A percentile compares a stretch with the other conserved stretches of the same genome.
These are phyloP conservation scores for Sinocyclocheilus anshuiensis DNA, from an alignment of 2,113 vertebrate species.

Conservation along the genomic window DNA sequence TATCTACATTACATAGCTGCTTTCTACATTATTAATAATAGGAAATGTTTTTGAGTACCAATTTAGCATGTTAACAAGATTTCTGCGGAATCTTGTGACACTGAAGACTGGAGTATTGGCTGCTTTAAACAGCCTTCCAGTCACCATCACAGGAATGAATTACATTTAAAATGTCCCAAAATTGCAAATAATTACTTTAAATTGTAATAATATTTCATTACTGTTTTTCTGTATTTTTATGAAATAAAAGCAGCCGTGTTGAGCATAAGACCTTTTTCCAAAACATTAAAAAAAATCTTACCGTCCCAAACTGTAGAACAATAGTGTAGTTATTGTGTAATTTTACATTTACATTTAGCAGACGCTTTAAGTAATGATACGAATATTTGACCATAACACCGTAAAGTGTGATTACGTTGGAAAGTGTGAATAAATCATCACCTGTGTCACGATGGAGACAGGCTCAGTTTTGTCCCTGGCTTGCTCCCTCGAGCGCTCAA, in stretches of 20 bases:
- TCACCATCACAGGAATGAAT: no score
- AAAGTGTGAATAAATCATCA: not conserved
- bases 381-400: not conserved
- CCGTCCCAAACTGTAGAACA: not conserved
- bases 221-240: not conserved
- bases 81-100: not conserved
- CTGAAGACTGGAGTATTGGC: no score
- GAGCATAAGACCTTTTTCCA: not conserved
- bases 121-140: not conserved
- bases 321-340: not conserved
- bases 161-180: no score
- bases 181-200: not conserved
- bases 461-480: conserved; percentile 73
- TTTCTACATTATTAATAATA: not conserved
- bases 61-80: not conserved
- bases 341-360: not conserved
- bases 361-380: not conserved
- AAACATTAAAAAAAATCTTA: not conserved
- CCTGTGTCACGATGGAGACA: conserved; percentile 72
- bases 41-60: not conserved
- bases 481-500: conserved; percentile 73
- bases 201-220: not conserved
- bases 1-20: not conserved
- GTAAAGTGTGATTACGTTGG: not conserved
- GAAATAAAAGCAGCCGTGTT: not conserved